Base-by-base conservation (phyloP, 2,113 vertebrate genomes). In the Nothocercus julius region DNA sequence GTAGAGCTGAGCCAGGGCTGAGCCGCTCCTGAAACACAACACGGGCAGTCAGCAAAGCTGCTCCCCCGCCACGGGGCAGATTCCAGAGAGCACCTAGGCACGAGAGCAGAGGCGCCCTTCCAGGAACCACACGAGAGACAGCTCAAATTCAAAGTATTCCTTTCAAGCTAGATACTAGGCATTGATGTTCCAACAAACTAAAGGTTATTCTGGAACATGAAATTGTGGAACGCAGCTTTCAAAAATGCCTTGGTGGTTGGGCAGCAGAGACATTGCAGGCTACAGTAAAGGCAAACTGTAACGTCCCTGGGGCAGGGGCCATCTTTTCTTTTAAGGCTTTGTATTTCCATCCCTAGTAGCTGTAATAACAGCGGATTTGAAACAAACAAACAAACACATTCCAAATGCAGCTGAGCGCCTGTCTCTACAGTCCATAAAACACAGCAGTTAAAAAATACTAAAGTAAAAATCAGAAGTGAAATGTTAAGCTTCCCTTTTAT, bases 1-100 rank as follows among this genome's bases (percentile, higher is more conserved):
- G 1, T 99, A 99, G 93, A 99, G 99, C 66, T 99, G 98, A 96
- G 99, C 98, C 58, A 99, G 98, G 59, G 99, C 99, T 69, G 99
- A 99, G 91, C 99, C 99, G 6, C 99, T 99, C 98, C 99, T 99
- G 97, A 66, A 97, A 97, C 56, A 95, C 70, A 90, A 95, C 70
- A 92, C 4, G 5, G 62, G 32, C 59, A 92, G 80, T 90, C 74
- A 96, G 92, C 89, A 90, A 94, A 94, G 85, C 70, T 38, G 54
- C 45, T 63, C 0, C 0, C 58, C 75, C 76, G 91, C 88, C 74
- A 93, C 3, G 0, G 89, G 63, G 91, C 90, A 94, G 28, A 4
- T 94, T 96, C 69, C 77, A 82, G 88, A 85, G n/a, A 92, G 40
- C 75, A 81, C 58, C 62, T 5, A 87, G 58, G 85, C 54, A 85